These are phyloP conservation scores for Hedychridium roseum DNA, from an alignment of 2,888 invertebrate genomes.

Conservation along the genomic window DNA sequence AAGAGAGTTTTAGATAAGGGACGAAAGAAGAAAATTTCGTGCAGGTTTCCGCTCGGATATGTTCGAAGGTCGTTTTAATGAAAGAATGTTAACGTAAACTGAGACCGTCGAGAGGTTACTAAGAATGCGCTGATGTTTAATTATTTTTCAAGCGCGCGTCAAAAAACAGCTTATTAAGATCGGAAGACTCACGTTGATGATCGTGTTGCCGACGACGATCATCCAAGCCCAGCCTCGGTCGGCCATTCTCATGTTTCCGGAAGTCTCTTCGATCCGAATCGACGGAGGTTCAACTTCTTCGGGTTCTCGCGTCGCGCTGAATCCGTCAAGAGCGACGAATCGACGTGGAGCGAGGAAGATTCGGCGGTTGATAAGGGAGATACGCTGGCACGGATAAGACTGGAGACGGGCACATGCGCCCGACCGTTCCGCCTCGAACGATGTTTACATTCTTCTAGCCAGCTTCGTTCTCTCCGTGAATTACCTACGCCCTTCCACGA, in stretches of 20 bases:
- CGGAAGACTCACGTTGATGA: constrained; percentile 47
- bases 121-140: too few relatives aligned
- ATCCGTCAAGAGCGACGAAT: not conserved
- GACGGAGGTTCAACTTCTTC: not conserved
- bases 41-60: not conserved
- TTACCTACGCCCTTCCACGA: not conserved
- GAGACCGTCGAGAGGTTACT: not conserved
- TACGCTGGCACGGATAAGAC: too few relatives aligned
- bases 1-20: not conserved
- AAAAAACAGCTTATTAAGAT: too few relatives aligned
- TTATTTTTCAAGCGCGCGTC: too few relatives aligned
- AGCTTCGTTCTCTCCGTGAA: not conserved
- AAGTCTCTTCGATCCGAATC: not conserved
- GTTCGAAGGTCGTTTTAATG: not conserved
- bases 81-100: not conserved
- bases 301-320: not conserved
- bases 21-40: not conserved
- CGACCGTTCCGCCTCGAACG: not conserved
- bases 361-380: not conserved
- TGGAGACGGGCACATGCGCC: not conserved
- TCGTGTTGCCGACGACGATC: constrained; percentile 60
- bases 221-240: constrained; percentile 68
- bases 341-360: not conserved
- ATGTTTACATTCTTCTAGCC: not conserved
- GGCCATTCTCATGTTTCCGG: constrained; percentile 17